Evolutionary conservation across 2,797 vertebrate genomes (phyloP).

Genomic region (Triplophysa yarkandensis): DNA sequence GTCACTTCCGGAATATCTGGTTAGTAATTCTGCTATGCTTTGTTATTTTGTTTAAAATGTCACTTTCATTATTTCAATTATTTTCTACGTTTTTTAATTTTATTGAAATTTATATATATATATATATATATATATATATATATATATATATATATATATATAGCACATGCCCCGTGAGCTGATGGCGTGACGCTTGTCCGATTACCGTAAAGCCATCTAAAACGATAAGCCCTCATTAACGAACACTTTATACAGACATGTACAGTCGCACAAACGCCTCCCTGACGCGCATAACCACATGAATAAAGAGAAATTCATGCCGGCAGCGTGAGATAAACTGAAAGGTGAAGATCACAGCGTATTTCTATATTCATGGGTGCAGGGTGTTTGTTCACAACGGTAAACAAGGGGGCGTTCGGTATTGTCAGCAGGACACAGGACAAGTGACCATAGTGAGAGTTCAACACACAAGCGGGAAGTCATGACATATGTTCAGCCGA

Average conservation of each 20-base stretch:
- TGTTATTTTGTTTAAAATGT: no score
- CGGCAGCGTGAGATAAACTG: neutral
- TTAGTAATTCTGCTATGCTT: no score
- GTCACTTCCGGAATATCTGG: no score
- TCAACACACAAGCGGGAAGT: no score
- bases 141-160: neutral
- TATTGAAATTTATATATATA: no score
- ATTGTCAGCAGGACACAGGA: neutral
- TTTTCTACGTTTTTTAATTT: no score
- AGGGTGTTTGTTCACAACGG: neutral
- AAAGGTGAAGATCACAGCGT: neutral
- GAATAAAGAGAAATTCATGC: accelerated
- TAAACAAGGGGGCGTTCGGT: neutral
- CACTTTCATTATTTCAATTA: no score
- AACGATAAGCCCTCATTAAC: neutral
- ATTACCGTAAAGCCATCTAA: conserved; percentile 51
- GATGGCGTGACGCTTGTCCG: conserved; percentile 52
- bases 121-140: no score
- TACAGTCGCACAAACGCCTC: no score
- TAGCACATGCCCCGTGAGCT: neutral
- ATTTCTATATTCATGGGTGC: no score
- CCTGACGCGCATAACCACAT: accelerated
- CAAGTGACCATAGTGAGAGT: no score
- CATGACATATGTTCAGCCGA: conserved; percentile 57
- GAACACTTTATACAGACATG: neutral